Evolutionary conservation across 2,113 vertebrate genomes (phyloP).

Genomic region (Gasterosteus nipponicus): DNA sequence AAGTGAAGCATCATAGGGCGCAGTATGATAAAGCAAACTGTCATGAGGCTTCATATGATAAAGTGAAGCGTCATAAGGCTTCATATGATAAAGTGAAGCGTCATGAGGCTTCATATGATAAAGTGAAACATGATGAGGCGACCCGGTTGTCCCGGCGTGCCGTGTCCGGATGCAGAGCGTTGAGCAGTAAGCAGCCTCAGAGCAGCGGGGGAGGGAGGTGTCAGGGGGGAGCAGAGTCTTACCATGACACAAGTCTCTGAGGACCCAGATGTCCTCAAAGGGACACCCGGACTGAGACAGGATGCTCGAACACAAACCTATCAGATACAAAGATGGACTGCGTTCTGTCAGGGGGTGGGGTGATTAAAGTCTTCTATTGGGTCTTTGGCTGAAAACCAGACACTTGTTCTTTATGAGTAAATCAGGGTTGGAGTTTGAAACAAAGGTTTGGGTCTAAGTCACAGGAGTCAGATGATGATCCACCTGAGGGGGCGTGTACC

Average conservation of each 20-base stretch:
- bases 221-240: constrained; percentile 51
- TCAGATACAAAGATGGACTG: constrained; percentile 70
- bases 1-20: background rate
- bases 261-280: constrained; percentile 80
- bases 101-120: background rate
- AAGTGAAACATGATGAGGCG: background rate
- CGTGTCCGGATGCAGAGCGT: constrained; percentile 44
- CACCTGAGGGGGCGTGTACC: constrained; percentile 50
- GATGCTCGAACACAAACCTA: constrained; percentile 68
- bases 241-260: constrained; percentile 76
- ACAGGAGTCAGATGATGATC: background rate
- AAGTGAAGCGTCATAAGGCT: background rate
- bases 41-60: background rate
- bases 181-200: constrained; percentile 52
- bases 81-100: background rate
- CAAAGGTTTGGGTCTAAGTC: background rate
- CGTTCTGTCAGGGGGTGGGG: constrained; percentile 26
- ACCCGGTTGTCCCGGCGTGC: constrained; percentile 19
- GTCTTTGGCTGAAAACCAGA: background rate
- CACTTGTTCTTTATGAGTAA: background rate
- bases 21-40: background rate
- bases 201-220: constrained; percentile 31
- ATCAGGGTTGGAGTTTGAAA: background rate
- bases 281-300: constrained; percentile 67
- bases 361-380: background rate